A percentile compares a stretch with the other conserved stretches of the same genome.
These are phyloP conservation scores for Habroteleia sp. DNA, from an alignment of 2,888 invertebrate species.

Conservation along the genomic window DNA sequence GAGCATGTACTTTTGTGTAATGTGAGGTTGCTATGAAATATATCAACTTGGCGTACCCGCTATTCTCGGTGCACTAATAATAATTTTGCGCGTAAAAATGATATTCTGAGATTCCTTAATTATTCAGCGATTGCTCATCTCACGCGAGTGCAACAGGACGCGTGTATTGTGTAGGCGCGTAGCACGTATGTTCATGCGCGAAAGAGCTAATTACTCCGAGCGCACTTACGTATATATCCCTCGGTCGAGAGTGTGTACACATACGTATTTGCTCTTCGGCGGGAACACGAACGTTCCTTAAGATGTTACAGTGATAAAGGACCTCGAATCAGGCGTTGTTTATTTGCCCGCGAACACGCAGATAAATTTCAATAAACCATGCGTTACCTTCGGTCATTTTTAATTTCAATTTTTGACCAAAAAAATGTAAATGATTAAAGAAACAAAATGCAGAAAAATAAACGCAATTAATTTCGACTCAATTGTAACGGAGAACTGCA, in stretches of 20 bases:
- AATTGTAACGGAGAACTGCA: too few species aligned
- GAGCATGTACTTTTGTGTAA: background rate
- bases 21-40: constrained; percentile 18
- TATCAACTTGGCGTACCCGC: constrained; percentile 25
- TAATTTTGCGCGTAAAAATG: constrained; percentile 49
- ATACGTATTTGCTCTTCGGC: constrained; percentile 35
- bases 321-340: constrained; percentile 33
- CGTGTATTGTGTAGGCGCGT: constrained; percentile 54
- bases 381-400: constrained; percentile 2
- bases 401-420: background rate
- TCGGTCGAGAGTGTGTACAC: constrained; percentile 11
- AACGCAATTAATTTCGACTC: too few species aligned
- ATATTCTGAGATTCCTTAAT: constrained; percentile 46
- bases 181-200: constrained; percentile 53
- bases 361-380: constrained; percentile 43
- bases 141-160: constrained; percentile 43
- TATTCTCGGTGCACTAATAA: constrained; percentile 43
- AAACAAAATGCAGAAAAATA: too few species aligned
- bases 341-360: constrained; percentile 20
- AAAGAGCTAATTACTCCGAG: constrained; percentile 57
- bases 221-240: constrained; percentile 44
- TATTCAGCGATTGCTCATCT: constrained; percentile 56
- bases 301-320: constrained; percentile 50
- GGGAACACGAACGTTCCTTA: constrained; percentile 35
- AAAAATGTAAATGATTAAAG: too few species aligned